Conservation (phyloP, 2,113 vertebrate genomes). For the Malaclemys terrapin region DNA sequence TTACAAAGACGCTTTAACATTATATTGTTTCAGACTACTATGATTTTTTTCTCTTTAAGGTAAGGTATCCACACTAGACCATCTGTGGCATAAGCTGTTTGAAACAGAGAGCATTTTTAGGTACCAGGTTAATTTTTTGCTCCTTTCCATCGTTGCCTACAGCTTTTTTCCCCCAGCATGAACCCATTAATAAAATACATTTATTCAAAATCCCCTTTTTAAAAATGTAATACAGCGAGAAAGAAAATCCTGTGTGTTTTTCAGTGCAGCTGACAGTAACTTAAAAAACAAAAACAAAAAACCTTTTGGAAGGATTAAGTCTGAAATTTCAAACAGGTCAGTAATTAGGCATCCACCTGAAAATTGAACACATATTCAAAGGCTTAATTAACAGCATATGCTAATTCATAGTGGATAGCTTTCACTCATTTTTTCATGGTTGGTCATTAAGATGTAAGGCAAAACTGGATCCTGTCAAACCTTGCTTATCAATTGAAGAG, state of each 20-base stretch:
- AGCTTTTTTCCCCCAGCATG: neutral
- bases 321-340: constrained; percentile 64
- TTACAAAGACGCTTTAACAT: constrained; percentile 15
- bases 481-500: neutral
- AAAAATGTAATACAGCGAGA: neutral
- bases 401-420: constrained; percentile 39
- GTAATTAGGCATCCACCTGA: constrained; percentile 59
- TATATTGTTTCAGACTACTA: constrained; percentile 35
- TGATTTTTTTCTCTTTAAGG: neutral
- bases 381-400: constrained; percentile 47
- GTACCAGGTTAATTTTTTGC: constrained; percentile 23
- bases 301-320: constrained; percentile 42
- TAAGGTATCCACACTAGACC: neutral
- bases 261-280: constrained; percentile 16
- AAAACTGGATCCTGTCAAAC: neutral
- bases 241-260: constrained; percentile 8
- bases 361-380: constrained; percentile 62
- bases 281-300: neutral
- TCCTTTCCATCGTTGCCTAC: constrained; percentile 28
- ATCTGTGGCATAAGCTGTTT: neutral
- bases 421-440: neutral
- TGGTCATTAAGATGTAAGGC: constrained; percentile 21
- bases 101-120: neutral
- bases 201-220: constrained; percentile 35
- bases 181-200: constrained; percentile 19